Conservation (phyloP, 2,888 invertebrate species). For the Hypomecis atomaria region DNA sequence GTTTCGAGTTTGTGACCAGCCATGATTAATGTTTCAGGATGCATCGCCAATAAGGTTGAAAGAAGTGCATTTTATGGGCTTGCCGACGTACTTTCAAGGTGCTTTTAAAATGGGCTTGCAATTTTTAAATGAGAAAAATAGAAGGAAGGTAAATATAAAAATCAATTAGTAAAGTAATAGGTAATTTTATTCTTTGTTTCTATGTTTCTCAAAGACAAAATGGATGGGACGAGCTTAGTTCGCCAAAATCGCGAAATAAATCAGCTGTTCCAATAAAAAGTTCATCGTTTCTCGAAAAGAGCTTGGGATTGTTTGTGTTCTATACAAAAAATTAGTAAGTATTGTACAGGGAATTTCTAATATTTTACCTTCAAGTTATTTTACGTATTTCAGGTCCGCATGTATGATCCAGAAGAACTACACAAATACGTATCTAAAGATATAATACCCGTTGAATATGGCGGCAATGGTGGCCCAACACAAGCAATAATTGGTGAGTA, state of each 20-base stretch:
- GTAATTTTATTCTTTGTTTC: no score
- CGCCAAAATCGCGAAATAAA: no score
- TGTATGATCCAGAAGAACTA: constrained; percentile 68
- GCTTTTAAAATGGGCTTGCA: constrained; percentile 74
- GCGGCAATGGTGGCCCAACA: constrained; percentile 83
- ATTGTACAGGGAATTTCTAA: no score
- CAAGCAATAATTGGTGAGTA: constrained; percentile 73
- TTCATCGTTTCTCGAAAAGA: no score
- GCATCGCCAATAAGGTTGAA: constrained; percentile 83
- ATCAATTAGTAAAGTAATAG: no score
- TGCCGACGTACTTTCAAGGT: constrained; percentile 76
- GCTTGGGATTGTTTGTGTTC: no score
- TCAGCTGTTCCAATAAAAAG: no score
- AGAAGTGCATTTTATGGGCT: constrained; percentile 79
- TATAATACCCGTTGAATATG: constrained; percentile 86
- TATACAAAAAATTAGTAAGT: no score
- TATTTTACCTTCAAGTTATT: no score
- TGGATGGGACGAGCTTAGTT: no score
- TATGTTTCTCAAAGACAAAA: no score
- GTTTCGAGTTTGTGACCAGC: neutral
- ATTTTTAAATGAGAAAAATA: constrained; percentile 82
- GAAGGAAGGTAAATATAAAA: constrained; percentile 68
- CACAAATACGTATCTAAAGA: constrained; percentile 82
- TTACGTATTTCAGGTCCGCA: constrained; percentile 22
- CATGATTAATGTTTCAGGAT: constrained; percentile 68